Evolutionary conservation across 1,140 invertebrate genomes (phyloP).

Genomic region (Daktulosphaira vitifoliae): DNA sequence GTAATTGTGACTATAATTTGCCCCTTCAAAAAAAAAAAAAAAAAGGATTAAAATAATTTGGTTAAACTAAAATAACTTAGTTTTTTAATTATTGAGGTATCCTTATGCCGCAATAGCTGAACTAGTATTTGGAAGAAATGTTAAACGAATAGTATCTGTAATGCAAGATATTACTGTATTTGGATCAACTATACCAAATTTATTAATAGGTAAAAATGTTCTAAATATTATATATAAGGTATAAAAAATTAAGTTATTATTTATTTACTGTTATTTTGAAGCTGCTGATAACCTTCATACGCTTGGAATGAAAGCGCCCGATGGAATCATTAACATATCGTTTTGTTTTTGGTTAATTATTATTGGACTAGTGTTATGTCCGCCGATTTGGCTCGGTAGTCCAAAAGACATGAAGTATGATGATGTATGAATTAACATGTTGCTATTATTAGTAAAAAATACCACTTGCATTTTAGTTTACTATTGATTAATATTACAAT

Average conservation of each 20-base stretch:
- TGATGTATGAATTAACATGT: too few relatives aligned
- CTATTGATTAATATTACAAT: too few relatives aligned
- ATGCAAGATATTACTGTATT: constrained; percentile 64
- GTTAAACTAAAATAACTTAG: too few relatives aligned
- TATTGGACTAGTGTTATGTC: constrained; percentile 58
- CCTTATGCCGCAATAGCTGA: constrained; percentile 69
- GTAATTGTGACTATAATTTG: too few relatives aligned
- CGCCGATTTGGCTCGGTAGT: constrained; percentile 71
- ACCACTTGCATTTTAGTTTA: too few relatives aligned
- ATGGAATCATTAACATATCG: constrained; percentile 53
- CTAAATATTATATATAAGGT: too few relatives aligned
- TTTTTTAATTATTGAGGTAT: constrained; percentile 47
- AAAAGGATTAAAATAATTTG: too few relatives aligned
- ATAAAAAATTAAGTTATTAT: too few relatives aligned
- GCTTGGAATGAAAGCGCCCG: constrained; percentile 57
- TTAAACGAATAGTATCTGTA: constrained; percentile 53
- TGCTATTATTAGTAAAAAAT: too few relatives aligned
- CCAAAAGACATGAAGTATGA: constrained; percentile 75
- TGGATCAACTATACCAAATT: constrained; percentile 62
- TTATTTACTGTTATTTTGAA: constrained; percentile 44
- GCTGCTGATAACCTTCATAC: constrained; percentile 67
- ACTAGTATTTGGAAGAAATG: constrained; percentile 53
- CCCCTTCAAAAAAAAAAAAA: too few relatives aligned
- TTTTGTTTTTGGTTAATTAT: constrained; percentile 68
- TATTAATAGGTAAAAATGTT: constrained; percentile 64